Percentiles rank a stretch among this genome's conserved stretches.
phyloP scores from a whole-genome alignment of 35 echinoderm and acorn worm genomes.

The Chiridota heheva region DNA sequence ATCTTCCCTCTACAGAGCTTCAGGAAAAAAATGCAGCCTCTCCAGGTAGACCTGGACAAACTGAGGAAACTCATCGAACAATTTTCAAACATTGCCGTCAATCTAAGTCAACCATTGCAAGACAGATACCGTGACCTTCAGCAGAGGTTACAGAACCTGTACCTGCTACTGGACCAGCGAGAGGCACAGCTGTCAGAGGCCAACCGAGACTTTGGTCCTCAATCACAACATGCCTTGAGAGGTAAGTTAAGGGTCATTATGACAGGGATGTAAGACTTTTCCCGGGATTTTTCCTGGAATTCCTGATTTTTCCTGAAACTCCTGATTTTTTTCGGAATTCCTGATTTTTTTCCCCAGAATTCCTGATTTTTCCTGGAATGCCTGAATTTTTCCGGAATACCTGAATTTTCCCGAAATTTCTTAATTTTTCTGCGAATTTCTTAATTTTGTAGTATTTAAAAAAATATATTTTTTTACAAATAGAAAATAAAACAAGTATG shows the following conservation, averaged over 20 bases:
- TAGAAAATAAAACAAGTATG: too few species aligned
- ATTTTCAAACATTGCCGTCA: constrained; percentile 67
- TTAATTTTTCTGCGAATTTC: too few species aligned
- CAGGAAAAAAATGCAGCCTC: constrained; percentile 70
- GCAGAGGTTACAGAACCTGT: constrained; percentile 65
- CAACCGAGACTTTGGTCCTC: constrained; percentile 87
- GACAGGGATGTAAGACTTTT: neutral
- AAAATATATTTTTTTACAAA: too few species aligned
- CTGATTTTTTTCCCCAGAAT: too few species aligned
- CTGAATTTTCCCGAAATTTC: too few species aligned
- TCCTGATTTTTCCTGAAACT: too few species aligned
- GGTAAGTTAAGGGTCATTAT: constrained; percentile 35
- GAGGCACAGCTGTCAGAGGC: constrained; percentile 74
- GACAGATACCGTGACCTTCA: constrained; percentile 76
- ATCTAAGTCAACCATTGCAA: constrained; percentile 67
- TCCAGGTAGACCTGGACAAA: constrained; percentile 84
- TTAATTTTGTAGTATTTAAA: too few species aligned
- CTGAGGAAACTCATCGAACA: constrained; percentile 61
- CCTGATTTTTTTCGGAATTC: too few species aligned
- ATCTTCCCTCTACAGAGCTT: constrained; percentile 66
- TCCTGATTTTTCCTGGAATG: too few species aligned
- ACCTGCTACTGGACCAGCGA: constrained; percentile 71
- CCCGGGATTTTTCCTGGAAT: neutral
- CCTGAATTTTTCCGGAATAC: too few species aligned
- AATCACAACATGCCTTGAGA: constrained; percentile 92